Percentiles rank a stretch among this genome's conserved stretches.
Conservation (phyloP, 2,797 vertebrate species). For the Acestrorhynchus altus region DNA sequence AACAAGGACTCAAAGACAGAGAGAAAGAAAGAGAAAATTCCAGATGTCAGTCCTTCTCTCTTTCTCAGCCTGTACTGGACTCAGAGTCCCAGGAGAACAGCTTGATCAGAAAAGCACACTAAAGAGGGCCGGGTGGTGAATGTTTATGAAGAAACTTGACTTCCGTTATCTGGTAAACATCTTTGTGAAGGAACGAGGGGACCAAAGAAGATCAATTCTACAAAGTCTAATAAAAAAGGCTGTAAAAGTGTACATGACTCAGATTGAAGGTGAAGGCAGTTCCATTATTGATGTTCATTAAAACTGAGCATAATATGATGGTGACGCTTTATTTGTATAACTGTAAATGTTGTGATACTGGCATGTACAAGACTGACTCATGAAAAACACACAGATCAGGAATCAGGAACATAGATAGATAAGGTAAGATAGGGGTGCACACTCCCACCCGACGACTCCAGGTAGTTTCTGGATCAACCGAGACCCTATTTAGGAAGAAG, state of each 20-base stretch:
- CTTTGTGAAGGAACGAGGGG: constrained; percentile 23
- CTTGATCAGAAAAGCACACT: constrained; percentile 54
- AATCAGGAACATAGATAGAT: too few relatives aligned
- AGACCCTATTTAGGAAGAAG: too few relatives aligned
- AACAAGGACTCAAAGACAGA: not conserved
- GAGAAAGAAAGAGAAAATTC: constrained; percentile 50
- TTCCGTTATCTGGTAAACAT: constrained; percentile 42
- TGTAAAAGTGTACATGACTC: not conserved
- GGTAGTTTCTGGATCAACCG: too few relatives aligned
- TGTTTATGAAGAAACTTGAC: constrained; percentile 41
- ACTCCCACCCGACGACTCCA: too few relatives aligned
- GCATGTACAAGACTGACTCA: too few relatives aligned
- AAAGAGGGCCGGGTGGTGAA: constrained; percentile 16
- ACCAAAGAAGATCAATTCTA: not conserved
- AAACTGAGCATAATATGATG: too few relatives aligned
- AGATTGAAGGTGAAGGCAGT: too few relatives aligned
- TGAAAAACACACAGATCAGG: too few relatives aligned
- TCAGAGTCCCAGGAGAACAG: constrained; percentile 38
- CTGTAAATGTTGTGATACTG: too few relatives aligned
- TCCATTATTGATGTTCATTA: too few relatives aligned
- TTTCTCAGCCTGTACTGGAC: constrained; percentile 24
- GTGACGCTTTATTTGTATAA: too few relatives aligned
- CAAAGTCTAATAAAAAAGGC: not conserved
- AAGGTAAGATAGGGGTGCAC: too few relatives aligned
- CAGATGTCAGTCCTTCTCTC: constrained; percentile 60